Percentiles rank a stretch among this genome's conserved stretches.
Conservation (phyloP, 1,140 invertebrate genomes). For the Pissodes strobi region DNA sequence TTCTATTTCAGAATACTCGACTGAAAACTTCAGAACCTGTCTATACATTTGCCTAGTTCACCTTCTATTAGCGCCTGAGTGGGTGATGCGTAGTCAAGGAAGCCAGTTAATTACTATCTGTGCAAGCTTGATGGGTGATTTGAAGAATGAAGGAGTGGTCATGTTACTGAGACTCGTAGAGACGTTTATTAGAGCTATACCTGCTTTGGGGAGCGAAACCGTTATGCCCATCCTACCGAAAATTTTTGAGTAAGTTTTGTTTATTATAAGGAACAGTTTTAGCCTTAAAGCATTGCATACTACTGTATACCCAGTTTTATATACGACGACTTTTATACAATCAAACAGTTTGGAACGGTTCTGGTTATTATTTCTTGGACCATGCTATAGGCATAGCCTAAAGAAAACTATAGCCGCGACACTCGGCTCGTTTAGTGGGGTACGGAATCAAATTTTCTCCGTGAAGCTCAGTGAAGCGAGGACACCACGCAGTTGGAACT, state of each 20-base stretch:
- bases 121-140: constrained; percentile 73
- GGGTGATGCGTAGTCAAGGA: constrained; percentile 77
- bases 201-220: constrained; percentile 66
- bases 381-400: too few species aligned
- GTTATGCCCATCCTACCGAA: constrained; percentile 69
- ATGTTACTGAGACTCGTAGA: constrained; percentile 75
- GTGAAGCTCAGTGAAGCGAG: too few species aligned
- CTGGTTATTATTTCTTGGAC: too few species aligned
- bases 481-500: too few species aligned
- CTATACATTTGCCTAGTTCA: constrained; percentile 83
- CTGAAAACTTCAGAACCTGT: constrained; percentile 78
- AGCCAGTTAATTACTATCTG: constrained; percentile 69
- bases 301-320: too few species aligned
- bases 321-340: too few species aligned
- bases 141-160: constrained; percentile 77
- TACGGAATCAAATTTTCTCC: too few species aligned
- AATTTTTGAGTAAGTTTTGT: constrained; percentile 66
- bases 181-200: constrained; percentile 68
- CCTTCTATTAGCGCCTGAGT: constrained; percentile 77
- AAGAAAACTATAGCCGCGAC: too few species aligned
- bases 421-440: too few species aligned
- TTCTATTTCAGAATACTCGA: constrained; percentile 82
- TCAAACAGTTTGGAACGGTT: too few species aligned
- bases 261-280: too few species aligned
- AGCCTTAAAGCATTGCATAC: too few species aligned